A percentile compares a stretch with the other conserved stretches of the same genome.
Conservation (phyloP, 2,888 invertebrate genomes). For the Eucriotettix oculatus region DNA sequence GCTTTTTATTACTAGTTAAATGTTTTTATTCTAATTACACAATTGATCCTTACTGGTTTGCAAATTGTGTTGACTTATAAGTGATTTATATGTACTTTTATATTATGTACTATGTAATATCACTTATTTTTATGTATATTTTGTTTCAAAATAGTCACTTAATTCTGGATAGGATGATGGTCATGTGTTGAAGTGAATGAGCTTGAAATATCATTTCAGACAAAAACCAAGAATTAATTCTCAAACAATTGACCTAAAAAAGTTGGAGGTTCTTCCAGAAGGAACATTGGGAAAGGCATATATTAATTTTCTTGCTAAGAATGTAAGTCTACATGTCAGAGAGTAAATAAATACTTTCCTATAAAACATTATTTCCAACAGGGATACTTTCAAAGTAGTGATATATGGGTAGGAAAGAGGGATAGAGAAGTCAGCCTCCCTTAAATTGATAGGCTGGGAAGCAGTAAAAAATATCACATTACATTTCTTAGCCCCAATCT, state of each 20-base stretch:
- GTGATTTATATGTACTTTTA: too few species aligned
- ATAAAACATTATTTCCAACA: not conserved
- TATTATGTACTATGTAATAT: not conserved
- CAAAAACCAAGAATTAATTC: conserved; percentile 80
- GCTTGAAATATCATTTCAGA: conserved; percentile 22
- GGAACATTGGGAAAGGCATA: conserved; percentile 78
- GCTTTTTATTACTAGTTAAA: too few species aligned
- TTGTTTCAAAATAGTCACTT: not conserved
- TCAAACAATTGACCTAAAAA: conserved; percentile 55
- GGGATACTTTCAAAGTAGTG: not conserved
- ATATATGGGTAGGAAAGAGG: not conserved
- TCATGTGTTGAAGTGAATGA: not conserved
- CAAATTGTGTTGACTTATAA: too few species aligned
- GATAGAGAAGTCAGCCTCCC: too few species aligned
- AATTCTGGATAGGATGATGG: too few species aligned
- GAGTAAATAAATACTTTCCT: conserved; percentile 3
- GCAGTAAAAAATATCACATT: too few species aligned
- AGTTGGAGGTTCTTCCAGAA: conserved; percentile 51
- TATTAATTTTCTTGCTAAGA: conserved; percentile 60
- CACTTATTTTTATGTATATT: not conserved
- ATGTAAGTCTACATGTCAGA: conserved; percentile 29
- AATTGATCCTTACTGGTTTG: too few species aligned
- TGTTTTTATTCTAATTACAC: too few species aligned
- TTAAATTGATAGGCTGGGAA: too few species aligned
- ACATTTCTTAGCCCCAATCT: too few species aligned